These are phyloP conservation scores for Mallateleia sp. DNA, from an alignment of 2,888 invertebrate genomes.

Conservation along the genomic window DNA sequence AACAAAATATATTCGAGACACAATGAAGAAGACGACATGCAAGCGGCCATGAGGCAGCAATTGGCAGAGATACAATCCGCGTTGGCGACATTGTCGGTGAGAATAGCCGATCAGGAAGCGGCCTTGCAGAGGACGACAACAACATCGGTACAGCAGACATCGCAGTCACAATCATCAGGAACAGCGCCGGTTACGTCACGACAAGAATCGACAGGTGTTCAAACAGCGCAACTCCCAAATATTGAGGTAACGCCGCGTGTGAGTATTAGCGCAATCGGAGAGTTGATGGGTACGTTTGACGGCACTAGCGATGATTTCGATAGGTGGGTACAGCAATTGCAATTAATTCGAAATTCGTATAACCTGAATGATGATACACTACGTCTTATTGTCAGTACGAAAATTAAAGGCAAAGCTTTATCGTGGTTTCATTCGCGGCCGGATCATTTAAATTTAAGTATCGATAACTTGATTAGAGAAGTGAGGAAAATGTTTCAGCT, in stretches of 20 bases:
- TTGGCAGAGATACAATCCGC: constrained; percentile 2
- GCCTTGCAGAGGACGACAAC: not conserved
- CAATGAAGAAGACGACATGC: not conserved
- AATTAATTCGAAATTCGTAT: constrained; percentile 34
- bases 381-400: constrained; percentile 38
- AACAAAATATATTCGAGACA: not conserved
- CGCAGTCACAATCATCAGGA: not conserved
- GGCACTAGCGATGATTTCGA: constrained; percentile 45
- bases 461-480: constrained; percentile 31
- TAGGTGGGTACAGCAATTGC: constrained; percentile 42
- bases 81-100: not conserved
- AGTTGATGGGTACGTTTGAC: constrained; percentile 44
- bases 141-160: constrained; percentile 8
- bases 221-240: not conserved
- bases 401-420: constrained; percentile 36
- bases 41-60: constrained; percentile 1
- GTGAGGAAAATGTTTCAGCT: constrained; percentile 37
- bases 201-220: not conserved
- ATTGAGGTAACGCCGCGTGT: constrained; percentile 10
- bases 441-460: constrained; percentile 17
- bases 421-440: constrained; percentile 45
- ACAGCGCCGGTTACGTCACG: not conserved
- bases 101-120: not conserved
- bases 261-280: constrained; percentile 19
- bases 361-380: constrained; percentile 30